These are phyloP conservation scores for Poecilobothrus nobilitatus DNA, from an alignment of 2,888 invertebrate genomes.

Conservation along the genomic window DNA sequence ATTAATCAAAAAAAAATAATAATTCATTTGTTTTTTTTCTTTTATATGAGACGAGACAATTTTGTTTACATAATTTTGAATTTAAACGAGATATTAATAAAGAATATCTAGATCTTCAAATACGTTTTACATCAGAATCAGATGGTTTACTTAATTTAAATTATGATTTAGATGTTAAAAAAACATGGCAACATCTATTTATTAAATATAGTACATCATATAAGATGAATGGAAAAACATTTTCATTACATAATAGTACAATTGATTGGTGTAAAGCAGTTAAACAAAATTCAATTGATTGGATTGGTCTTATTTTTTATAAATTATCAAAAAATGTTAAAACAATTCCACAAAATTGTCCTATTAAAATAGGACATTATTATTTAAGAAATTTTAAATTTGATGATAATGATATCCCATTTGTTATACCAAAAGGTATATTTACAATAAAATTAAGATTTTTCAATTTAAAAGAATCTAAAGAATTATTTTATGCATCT, in stretches of 20 bases:
- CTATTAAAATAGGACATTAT: neutral
- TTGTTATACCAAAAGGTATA: too few relatives aligned
- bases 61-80: neutral
- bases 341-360: neutral
- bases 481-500: too few relatives aligned
- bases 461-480: too few relatives aligned
- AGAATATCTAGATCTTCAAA: neutral
- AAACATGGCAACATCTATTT: neutral
- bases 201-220: neutral
- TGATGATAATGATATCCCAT: too few relatives aligned
- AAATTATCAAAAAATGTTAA: too few relatives aligned
- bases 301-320: too few relatives aligned
- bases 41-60: neutral
- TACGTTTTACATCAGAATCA: neutral
- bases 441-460: too few relatives aligned
- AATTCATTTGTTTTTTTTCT: too few relatives aligned
- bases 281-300: neutral
- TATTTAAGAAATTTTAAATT: too few relatives aligned
- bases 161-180: neutral
- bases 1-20: too few relatives aligned
- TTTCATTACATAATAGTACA: neutral
- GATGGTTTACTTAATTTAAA: neutral
- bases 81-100: neutral
- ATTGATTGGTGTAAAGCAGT: neutral
- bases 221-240: neutral